Conservation (phyloP, 2,113 vertebrate species). For the Nothoprocta perdicaria region DNA sequence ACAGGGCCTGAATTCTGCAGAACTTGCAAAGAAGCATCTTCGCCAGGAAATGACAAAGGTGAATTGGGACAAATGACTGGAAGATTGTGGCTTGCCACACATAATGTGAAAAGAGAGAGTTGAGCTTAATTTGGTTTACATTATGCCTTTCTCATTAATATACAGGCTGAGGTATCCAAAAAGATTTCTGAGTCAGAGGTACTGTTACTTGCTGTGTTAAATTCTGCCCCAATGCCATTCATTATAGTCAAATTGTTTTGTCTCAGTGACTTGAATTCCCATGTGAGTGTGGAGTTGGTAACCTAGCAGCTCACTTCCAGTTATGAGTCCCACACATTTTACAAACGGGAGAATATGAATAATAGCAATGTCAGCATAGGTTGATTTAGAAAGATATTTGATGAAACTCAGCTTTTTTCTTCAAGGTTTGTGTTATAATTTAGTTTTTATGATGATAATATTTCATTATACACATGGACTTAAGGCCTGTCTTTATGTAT, state of each 20-base stretch:
- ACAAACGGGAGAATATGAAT: neutral
- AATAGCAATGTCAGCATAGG: neutral
- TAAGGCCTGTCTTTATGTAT: too few relatives aligned
- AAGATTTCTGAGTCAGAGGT: neutral
- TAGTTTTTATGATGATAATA: neutral
- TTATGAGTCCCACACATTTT: neutral
- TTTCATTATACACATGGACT: neutral
- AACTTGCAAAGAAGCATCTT: slow-evolving; percentile 71
- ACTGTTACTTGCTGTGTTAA: neutral
- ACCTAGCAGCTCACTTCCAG: neutral
- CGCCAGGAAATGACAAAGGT: slow-evolving; percentile 78
- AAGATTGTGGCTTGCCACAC: neutral
- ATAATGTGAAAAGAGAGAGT: neutral
- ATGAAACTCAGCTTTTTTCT: neutral
- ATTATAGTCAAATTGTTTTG: fast-evolving
- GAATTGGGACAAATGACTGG: neutral
- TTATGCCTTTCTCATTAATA: neutral
- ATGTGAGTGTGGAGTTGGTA: neutral
- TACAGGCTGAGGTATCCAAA: neutral
- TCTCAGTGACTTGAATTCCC: neutral
- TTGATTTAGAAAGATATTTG: neutral
- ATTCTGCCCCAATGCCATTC: neutral
- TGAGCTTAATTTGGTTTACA: neutral
- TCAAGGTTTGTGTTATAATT: neutral
- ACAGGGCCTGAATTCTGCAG: slow-evolving; percentile 80